These are phyloP conservation scores for Octopus bimaculoides DNA, from an alignment of 1,140 invertebrate species.

Conservation along the genomic window DNA sequence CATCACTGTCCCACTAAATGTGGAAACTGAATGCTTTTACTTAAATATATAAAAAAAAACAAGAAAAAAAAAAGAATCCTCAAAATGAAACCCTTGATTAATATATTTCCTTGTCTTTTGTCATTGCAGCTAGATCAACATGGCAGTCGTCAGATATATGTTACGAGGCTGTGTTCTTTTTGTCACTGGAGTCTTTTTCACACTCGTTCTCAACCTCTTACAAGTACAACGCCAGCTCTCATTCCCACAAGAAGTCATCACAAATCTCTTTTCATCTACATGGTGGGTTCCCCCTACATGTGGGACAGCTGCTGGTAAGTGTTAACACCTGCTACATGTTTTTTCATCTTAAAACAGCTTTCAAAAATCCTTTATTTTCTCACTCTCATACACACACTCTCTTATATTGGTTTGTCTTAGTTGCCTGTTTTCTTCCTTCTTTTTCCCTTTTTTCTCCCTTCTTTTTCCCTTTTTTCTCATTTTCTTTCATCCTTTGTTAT, in stretches of 20 bases:
- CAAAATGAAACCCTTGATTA: not conserved
- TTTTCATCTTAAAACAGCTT: too few species aligned
- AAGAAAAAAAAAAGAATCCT: not conserved
- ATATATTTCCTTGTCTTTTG: not conserved
- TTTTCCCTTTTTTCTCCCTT: too few species aligned
- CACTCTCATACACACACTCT: too few species aligned
- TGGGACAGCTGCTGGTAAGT: conserved; percentile 54
- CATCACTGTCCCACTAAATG: too few species aligned
- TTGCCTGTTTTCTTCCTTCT: too few species aligned
- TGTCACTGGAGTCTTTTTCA: conserved; percentile 53
- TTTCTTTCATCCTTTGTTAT: too few species aligned
- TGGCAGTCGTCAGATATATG: conserved; percentile 24
- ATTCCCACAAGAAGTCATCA: conserved; percentile 38
- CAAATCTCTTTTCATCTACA: conserved; percentile 44
- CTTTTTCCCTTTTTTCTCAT: too few species aligned
- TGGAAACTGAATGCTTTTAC: too few species aligned
- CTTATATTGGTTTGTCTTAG: too few species aligned
- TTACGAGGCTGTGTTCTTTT: conserved; percentile 48
- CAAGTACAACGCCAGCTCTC: conserved; percentile 49
- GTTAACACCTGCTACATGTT: too few species aligned
- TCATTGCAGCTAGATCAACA: conserved; percentile 13
- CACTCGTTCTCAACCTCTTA: conserved; percentile 53
- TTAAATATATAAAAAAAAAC: not conserved
- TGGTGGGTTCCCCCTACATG: conserved; percentile 56
- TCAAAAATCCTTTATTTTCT: too few species aligned